phyloP scores from a whole-genome alignment of 2,113 vertebrate species.

The Pampusana beccarii region DNA sequence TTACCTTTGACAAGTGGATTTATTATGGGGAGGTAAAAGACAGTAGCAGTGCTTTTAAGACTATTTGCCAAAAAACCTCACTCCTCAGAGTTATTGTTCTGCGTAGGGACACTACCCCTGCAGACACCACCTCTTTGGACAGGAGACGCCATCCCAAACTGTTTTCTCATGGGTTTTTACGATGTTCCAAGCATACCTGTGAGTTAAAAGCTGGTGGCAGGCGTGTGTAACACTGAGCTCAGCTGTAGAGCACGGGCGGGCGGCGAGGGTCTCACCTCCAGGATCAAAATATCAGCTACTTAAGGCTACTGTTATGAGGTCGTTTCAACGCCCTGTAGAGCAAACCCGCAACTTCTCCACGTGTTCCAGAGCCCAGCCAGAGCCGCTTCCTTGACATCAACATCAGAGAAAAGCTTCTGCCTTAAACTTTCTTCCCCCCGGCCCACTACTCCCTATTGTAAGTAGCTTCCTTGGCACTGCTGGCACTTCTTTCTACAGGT shows the following conservation, averaged over 20 bases:
- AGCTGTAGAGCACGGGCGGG: neutral
- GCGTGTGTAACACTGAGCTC: neutral
- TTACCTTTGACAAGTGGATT: slow-evolving; percentile 9
- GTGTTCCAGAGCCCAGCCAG: neutral
- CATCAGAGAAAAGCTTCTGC: neutral
- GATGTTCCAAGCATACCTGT: neutral
- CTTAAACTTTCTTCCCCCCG: neutral
- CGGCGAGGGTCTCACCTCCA: neutral
- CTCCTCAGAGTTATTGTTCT: neutral
- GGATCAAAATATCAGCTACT: neutral
- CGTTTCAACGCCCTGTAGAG: neutral
- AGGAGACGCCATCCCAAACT: neutral
- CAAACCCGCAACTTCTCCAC: neutral
- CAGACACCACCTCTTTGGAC: neutral
- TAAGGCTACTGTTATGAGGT: neutral
- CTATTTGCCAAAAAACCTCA: neutral
- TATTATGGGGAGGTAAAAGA: neutral
- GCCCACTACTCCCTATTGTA: neutral
- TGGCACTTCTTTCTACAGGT: neutral
- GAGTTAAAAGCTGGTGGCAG: neutral
- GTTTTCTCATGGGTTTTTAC: neutral
- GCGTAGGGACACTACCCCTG: neutral
- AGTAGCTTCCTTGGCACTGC: neutral
- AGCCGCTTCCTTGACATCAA: neutral
- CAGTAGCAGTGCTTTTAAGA: slow-evolving; percentile 26